Evolutionary conservation across 2,113 vertebrate species (phyloP).

Genomic region (Megatriorchis doriae): DNA sequence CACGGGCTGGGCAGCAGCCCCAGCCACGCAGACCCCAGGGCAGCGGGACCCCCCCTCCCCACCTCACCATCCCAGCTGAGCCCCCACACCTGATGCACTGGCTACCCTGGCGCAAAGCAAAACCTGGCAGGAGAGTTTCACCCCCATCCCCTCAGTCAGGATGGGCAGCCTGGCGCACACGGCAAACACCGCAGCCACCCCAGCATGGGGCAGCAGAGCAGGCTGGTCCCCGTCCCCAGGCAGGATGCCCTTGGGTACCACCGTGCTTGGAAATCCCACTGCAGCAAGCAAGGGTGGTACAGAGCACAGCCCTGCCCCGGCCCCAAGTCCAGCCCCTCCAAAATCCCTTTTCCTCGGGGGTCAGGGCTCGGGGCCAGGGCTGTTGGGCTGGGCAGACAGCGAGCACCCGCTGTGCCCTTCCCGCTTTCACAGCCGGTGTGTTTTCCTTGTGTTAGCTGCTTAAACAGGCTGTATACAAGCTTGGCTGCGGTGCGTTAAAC

Average conservation of each 20-base stretch:
- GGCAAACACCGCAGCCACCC: neutral
- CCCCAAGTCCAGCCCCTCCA: neutral
- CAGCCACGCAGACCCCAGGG: neutral
- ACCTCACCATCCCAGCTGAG: fast-evolving
- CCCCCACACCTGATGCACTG: fast-evolving
- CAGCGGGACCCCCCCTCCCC: too few species aligned
- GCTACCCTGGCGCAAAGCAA: fast-evolving
- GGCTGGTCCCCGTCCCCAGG: neutral
- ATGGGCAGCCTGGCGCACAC: fast-evolving
- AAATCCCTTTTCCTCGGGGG: fast-evolving
- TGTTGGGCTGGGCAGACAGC: neutral
- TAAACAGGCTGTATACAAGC: neutral
- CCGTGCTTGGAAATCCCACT: fast-evolving
- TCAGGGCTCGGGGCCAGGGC: fast-evolving
- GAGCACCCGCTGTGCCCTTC: fast-evolving
- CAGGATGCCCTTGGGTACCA: fast-evolving
- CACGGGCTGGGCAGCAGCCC: neutral
- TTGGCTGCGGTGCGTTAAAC: neutral
- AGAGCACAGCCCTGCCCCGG: neutral
- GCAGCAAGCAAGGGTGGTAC: fast-evolving
- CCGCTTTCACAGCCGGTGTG: fast-evolving
- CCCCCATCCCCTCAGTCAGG: fast-evolving
- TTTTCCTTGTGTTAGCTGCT: neutral
- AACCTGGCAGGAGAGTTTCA: fast-evolving
- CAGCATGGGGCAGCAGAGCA: fast-evolving